Conservation (phyloP, 2,888 invertebrate genomes). For the Eulithis prunata region DNA sequence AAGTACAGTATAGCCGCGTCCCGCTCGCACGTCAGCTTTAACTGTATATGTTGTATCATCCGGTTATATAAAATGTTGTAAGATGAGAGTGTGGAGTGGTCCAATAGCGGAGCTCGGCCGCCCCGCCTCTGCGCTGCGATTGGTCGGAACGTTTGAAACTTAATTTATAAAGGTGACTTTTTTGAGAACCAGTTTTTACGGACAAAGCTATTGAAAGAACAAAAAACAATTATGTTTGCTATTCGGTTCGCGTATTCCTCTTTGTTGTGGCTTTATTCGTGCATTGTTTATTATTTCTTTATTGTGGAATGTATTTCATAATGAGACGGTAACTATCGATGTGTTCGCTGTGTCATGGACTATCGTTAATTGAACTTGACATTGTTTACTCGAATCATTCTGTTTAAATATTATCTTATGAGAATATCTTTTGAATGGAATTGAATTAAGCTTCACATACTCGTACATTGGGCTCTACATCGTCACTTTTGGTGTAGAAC, state of each 20-base stretch:
- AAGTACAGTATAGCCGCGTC: constrained; percentile 55
- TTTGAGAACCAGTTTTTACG: constrained; percentile 77
- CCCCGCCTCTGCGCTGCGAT: constrained; percentile 68
- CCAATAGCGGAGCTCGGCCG: constrained; percentile 63
- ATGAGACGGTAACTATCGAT: constrained; percentile 58
- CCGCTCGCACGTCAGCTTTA: constrained; percentile 72
- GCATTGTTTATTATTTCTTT: constrained; percentile 57
- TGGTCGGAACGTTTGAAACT: constrained; percentile 75
- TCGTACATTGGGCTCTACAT: background rate
- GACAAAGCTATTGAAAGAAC: constrained; percentile 79
- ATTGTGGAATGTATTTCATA: constrained; percentile 50
- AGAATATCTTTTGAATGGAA: constrained; percentile 14
- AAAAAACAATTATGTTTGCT: constrained; percentile 83
- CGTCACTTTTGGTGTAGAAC: background rate
- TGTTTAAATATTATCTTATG: constrained; percentile 30
- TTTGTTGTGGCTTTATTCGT: constrained; percentile 67
- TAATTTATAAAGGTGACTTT: constrained; percentile 84
- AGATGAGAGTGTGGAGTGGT: constrained; percentile 62
- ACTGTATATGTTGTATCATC: constrained; percentile 84
- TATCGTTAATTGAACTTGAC: constrained; percentile 45
- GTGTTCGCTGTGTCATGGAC: constrained; percentile 40
- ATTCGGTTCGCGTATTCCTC: constrained; percentile 71
- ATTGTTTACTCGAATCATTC: constrained; percentile 22
- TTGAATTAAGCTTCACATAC: constrained; percentile 8
- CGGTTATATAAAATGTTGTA: constrained; percentile 83